Percentiles rank a stretch among this genome's conserved stretches.
Evolutionary conservation across 2,888 invertebrate genomes (phyloP).

Genomic region (Drosophila paranaensis): DNA sequence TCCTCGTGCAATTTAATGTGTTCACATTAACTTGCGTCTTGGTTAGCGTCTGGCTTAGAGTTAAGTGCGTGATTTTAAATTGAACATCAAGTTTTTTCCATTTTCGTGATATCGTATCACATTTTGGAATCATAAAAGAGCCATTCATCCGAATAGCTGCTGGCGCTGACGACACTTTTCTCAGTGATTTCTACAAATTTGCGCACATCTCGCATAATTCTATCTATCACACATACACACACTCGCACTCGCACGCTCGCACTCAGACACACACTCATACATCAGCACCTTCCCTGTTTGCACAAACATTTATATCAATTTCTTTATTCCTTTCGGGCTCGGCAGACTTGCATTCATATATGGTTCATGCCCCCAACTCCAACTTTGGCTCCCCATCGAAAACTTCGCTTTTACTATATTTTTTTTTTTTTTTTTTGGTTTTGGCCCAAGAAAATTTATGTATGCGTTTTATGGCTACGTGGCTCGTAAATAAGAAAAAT

Average conservation of each 20-base stretch:
- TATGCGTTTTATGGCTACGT: slow-evolving; percentile 75
- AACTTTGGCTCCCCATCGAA: not conserved
- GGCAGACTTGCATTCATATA: slow-evolving; percentile 53
- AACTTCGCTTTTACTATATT: slow-evolving; percentile 9
- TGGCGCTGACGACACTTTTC: slow-evolving; percentile 46
- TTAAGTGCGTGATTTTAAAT: slow-evolving; percentile 22
- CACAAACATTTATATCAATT: slow-evolving; percentile 75
- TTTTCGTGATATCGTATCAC: slow-evolving; percentile 14
- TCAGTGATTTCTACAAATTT: slow-evolving; percentile 59
- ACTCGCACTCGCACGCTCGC: not conserved
- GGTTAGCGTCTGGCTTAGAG: not conserved
- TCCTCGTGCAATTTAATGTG: not conserved
- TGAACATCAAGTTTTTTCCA: slow-evolving; percentile 30
- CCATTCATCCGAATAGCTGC: slow-evolving; percentile 60
- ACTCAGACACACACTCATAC: slow-evolving; percentile 2
- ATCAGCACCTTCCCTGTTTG: slow-evolving; percentile 44
- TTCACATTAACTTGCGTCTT: not conserved
- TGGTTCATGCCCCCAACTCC: not conserved
- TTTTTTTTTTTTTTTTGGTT: slow-evolving; percentile 31
- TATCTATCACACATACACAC: slow-evolving; percentile 21
- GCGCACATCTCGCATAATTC: slow-evolving; percentile 72
- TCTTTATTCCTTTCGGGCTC: slow-evolving; percentile 66
- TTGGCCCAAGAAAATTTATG: slow-evolving; percentile 66
- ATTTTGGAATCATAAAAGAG: slow-evolving; percentile 50
- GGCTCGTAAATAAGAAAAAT: slow-evolving; percentile 78